Percentiles rank a stretch among this genome's conserved stretches.
These are phyloP conservation scores for Romanogobio albipinnatus DNA, from an alignment of 2,113 vertebrate genomes.

Conservation along the genomic window DNA sequence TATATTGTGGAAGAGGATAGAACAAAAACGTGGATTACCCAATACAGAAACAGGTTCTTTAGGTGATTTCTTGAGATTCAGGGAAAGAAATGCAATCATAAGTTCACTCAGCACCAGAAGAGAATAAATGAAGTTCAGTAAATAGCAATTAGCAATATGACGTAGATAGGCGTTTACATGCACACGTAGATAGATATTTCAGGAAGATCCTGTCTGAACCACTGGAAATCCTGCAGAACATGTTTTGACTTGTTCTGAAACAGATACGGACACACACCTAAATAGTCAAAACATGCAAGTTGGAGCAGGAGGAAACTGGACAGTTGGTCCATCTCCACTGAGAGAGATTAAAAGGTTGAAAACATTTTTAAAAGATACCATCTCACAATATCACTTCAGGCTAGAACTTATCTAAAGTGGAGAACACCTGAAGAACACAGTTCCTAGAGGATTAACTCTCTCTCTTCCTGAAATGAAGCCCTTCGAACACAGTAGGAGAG, in stretches of 20 bases:
- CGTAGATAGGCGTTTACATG: not conserved
- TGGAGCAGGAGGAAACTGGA: not conserved
- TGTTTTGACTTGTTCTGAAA: conserved; percentile 30
- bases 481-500: not conserved
- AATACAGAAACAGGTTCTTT: not conserved
- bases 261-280: conserved; percentile 3
- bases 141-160: not conserved
- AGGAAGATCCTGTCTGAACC: conserved; percentile 20
- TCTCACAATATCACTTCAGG: conserved; percentile 12
- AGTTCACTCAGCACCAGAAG: not conserved
- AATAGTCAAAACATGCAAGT: not conserved
- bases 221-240: conserved; percentile 12
- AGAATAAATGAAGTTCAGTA: not conserved
- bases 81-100: not conserved
- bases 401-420: conserved; percentile 17
- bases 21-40: not conserved
- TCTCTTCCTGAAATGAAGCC: not conserved
- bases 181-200: not conserved
- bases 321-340: not conserved
- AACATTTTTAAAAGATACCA: not conserved
- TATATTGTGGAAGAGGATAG: not conserved
- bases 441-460: not conserved
- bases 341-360: not conserved
- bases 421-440: not conserved
- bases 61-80: not conserved